phyloP scores from a whole-genome alignment of 2,888 invertebrate species.

The Lysandra coridon region DNA sequence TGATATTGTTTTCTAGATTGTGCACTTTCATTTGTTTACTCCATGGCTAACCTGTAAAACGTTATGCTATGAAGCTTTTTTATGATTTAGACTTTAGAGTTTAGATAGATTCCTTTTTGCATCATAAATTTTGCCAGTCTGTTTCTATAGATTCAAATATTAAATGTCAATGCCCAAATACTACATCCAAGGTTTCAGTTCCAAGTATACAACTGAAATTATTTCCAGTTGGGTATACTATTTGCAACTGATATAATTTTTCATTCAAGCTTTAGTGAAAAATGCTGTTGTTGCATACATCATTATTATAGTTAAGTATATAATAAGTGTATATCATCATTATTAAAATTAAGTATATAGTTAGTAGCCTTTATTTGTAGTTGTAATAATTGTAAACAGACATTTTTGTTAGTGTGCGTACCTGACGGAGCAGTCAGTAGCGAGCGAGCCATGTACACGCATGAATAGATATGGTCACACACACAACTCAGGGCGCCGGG shows the following conservation, averaged over 20 bases:
- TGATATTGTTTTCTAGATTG: neutral
- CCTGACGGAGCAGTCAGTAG: too few relatives aligned
- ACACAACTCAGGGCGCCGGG: too few relatives aligned
- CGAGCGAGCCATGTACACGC: too few relatives aligned
- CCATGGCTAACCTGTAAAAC: neutral
- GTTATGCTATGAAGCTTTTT: neutral
- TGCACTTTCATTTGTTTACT: neutral
- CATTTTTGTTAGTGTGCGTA: too few relatives aligned
- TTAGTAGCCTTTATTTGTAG: too few relatives aligned
- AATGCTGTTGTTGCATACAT: constrained; percentile 66
- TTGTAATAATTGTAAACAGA: too few relatives aligned
- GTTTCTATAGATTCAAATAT: neutral
- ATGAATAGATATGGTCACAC: too few relatives aligned
- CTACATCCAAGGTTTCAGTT: constrained; percentile 43
- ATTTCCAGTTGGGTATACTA: constrained; percentile 50
- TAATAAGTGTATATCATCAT: too few relatives aligned
- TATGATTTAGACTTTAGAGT: neutral
- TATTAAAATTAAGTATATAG: too few relatives aligned
- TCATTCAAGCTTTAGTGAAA: constrained; percentile 54
- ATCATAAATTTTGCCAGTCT: neutral
- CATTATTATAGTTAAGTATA: neutral
- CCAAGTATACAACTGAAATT: constrained; percentile 43
- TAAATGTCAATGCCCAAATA: constrained; percentile 8
- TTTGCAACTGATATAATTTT: constrained; percentile 62
- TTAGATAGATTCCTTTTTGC: neutral